Base-by-base conservation (phyloP, 2,888 invertebrate genomes). In the Dryobotodes eremita region DNA sequence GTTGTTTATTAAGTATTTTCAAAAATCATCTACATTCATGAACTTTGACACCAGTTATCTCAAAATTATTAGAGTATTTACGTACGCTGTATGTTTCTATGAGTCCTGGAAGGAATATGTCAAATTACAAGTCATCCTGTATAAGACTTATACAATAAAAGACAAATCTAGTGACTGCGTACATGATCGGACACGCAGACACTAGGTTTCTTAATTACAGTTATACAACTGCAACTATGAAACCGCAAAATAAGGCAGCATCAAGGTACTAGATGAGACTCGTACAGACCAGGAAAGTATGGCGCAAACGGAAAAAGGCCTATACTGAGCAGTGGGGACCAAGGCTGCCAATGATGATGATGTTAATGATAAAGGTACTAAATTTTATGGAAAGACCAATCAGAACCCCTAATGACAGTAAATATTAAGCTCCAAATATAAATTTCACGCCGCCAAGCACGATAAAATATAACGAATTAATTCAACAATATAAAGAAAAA, bases 401-500 rank as follows among this genome's bases (percentile, higher is more conserved):
- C 26, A 53, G 0, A 17, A 20, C 15, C 23, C n/a, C 5, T 65
- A n/a, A 61, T 66, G 10, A 50, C 42, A 11, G 17, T 23, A 1
- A 55, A 69, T 61, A 69, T 64, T 11, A n/a, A 61, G 20, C 26
- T 55, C 13, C 31, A 53, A 46, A 66, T n/a, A 53, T 20, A n/a
- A 62, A 68, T 46, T 17, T 48, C 31, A 23, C 20, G 65, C 70
- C 31, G 15, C 8, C 31, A 31, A 46, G 15, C 46, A 11, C 50
- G 31, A 48, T 13, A 46, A 71, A 71, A 69, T 36, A 36, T 46
- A 70, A 80, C 17, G 0, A 71, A 36, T 36, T 2, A 1, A 82
- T 74, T 71, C 26, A 80, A 46, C 66, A 71, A 69, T 36, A 36
- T 46, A 70, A 80, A 17, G 0, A 71, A 68, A 62, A 71, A 74